Conservation (phyloP, 2,113 vertebrate genomes). For the Notarius quadriscutis region DNA sequence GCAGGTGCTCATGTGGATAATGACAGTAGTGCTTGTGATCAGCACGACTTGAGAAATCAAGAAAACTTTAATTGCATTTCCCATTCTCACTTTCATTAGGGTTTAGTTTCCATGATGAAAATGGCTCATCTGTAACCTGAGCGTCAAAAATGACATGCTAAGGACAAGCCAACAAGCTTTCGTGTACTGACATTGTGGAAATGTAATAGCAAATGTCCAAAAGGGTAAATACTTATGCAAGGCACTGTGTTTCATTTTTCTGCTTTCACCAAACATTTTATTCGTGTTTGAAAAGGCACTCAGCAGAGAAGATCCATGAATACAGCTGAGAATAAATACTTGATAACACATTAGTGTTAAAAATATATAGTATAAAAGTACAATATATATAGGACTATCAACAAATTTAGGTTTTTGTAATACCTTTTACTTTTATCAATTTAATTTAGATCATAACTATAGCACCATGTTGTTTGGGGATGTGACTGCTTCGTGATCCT, state of each 20-base stretch:
- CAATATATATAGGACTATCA: background rate
- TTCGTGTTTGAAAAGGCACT: background rate
- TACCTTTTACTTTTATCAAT: background rate
- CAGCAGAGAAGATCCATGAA: background rate
- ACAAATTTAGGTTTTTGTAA: background rate
- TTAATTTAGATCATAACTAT: background rate
- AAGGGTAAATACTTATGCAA: background rate
- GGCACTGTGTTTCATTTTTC: background rate
- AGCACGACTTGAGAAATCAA: slow-evolving; percentile 46
- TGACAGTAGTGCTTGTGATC: slow-evolving; percentile 56
- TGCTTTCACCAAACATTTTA: background rate
- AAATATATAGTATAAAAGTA: background rate
- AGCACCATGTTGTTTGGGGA: background rate
- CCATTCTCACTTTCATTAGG: background rate
- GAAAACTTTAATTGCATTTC: background rate
- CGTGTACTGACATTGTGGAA: background rate
- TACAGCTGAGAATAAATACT: background rate
- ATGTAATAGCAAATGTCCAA: background rate
- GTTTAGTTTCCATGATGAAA: background rate
- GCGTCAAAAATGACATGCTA: background rate
- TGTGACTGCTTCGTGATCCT: background rate
- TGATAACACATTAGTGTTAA: background rate
- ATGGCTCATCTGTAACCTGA: background rate
- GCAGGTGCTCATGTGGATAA: slow-evolving; percentile 49
- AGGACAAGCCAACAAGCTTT: background rate